A percentile compares a stretch with the other conserved stretches of the same genome.
These are phyloP conservation scores for Venusia cambrica DNA, from an alignment of 2,888 invertebrate genomes.

Conservation along the genomic window DNA sequence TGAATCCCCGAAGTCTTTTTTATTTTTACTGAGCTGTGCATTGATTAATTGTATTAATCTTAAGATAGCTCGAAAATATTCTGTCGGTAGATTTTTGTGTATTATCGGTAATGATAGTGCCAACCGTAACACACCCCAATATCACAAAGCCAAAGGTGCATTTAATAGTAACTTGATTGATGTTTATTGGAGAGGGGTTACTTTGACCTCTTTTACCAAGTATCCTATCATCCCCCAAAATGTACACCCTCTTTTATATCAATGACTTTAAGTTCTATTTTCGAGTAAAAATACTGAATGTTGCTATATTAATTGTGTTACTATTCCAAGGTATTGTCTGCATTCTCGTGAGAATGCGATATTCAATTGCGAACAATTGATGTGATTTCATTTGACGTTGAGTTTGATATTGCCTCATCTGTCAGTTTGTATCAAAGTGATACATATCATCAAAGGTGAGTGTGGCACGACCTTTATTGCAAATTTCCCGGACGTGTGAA, in stretches of 20 bases:
- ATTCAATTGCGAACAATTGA: slow-evolving; percentile 40
- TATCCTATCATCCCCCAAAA: neutral
- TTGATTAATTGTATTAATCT: too few relatives aligned
- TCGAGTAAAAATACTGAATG: slow-evolving; percentile 2
- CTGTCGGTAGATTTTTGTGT: too few relatives aligned
- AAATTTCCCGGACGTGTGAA: too few relatives aligned
- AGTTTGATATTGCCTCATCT: slow-evolving; percentile 29
- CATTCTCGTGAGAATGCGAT: slow-evolving; percentile 36
- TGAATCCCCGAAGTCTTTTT: too few relatives aligned
- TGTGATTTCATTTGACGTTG: slow-evolving; percentile 47
- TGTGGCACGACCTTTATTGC: too few relatives aligned
- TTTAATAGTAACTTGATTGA: slow-evolving; percentile 65
- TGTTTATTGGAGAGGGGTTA: slow-evolving; percentile 55
- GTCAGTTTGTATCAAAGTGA: slow-evolving; percentile 3
- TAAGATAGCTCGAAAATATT: too few relatives aligned
- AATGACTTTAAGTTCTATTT: slow-evolving; percentile 5
- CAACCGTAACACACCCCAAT: slow-evolving; percentile 42
- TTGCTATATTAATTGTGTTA: slow-evolving; percentile 15
- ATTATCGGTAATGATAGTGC: slow-evolving; percentile 24
- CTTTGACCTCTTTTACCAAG: slow-evolving; percentile 31
- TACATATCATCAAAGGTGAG: slow-evolving; percentile 9
- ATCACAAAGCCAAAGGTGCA: slow-evolving; percentile 59
- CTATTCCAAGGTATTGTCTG: slow-evolving; percentile 34
- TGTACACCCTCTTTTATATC: slow-evolving; percentile 11
- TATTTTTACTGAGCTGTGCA: too few relatives aligned